phyloP scores from a whole-genome alignment of 1,140 invertebrate species.

The Leptinotarsa defecta region DNA sequence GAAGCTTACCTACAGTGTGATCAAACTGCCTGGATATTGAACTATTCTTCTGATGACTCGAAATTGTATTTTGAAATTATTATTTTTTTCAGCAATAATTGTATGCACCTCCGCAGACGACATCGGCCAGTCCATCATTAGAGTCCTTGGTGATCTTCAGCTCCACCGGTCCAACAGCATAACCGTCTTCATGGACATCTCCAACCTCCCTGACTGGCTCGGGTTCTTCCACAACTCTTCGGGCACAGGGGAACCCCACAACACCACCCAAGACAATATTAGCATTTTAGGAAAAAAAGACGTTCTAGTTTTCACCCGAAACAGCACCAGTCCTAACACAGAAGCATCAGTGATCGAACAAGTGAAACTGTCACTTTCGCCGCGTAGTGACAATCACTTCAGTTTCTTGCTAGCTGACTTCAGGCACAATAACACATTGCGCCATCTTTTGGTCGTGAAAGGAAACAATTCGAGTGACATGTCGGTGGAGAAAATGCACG shows the following conservation, averaged over 20 bases:
- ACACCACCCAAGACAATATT: slow-evolving; percentile 14
- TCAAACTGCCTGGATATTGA: too few species aligned
- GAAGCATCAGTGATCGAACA: slow-evolving; percentile 38
- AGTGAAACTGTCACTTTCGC: slow-evolving; percentile 23
- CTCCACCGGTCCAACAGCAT: slow-evolving; percentile 47
- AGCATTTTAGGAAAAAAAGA: slow-evolving; percentile 36
- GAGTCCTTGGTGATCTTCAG: slow-evolving; percentile 43
- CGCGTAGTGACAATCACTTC: slow-evolving; percentile 11
- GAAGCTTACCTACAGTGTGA: too few species aligned
- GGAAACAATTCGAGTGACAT: slow-evolving; percentile 41
- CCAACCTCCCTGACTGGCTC: slow-evolving; percentile 49
- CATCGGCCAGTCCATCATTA: slow-evolving; percentile 44
- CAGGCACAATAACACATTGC: slow-evolving; percentile 39
- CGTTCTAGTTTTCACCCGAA: slow-evolving; percentile 42
- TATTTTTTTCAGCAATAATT: slow-evolving; percentile 49
- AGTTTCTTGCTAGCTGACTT: slow-evolving; percentile 44
- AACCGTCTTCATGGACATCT: slow-evolving; percentile 51
- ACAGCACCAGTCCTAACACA: slow-evolving; percentile 33
- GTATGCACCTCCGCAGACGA: slow-evolving; percentile 49
- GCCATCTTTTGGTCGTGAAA: slow-evolving; percentile 41
- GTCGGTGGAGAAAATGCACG: slow-evolving; percentile 33
- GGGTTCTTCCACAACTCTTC: slow-evolving; percentile 16
- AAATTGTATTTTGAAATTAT: not conserved
- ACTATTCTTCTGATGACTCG: too few species aligned
- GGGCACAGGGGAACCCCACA: not conserved